Conservation (phyloP, 2,888 invertebrate genomes). For the Lacanobia oleracea region DNA sequence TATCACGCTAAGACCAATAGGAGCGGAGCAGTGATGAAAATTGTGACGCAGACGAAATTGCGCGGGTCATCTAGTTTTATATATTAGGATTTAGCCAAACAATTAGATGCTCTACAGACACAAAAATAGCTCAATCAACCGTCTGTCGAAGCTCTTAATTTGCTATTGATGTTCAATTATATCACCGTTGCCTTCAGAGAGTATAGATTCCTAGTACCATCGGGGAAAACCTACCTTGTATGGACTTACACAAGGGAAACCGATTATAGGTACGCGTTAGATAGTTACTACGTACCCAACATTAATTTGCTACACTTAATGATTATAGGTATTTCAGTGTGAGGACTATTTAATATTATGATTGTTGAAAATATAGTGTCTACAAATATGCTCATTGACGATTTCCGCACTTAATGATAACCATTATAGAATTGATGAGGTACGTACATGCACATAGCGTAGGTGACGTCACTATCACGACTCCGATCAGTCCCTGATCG, state of each 20-base stretch:
- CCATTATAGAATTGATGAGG: background rate
- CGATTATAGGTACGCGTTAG: background rate
- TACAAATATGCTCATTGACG: background rate
- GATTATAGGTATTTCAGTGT: background rate
- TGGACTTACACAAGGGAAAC: conserved; percentile 15
- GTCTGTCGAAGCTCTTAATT: conserved; percentile 37
- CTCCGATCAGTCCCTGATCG: no score
- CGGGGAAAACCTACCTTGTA: background rate
- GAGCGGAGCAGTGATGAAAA: no score
- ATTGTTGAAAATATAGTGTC: background rate
- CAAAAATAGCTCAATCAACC: conserved; percentile 32
- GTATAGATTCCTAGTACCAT: conserved; percentile 10
- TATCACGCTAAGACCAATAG: no score
- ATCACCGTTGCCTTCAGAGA: conserved; percentile 17
- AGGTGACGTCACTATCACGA: no score
- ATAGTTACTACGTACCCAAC: background rate
- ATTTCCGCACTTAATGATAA: no score
- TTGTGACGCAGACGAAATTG: no score
- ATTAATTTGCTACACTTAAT: conserved; percentile 6
- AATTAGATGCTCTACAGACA: conserved; percentile 34
- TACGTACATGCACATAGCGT: no score
- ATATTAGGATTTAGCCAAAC: conserved; percentile 20
- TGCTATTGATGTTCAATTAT: conserved; percentile 51
- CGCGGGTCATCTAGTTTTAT: no score
- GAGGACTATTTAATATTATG: background rate